Base-by-base conservation (phyloP, 2,797 vertebrate species). In the Discoglossus pictus region DNA sequence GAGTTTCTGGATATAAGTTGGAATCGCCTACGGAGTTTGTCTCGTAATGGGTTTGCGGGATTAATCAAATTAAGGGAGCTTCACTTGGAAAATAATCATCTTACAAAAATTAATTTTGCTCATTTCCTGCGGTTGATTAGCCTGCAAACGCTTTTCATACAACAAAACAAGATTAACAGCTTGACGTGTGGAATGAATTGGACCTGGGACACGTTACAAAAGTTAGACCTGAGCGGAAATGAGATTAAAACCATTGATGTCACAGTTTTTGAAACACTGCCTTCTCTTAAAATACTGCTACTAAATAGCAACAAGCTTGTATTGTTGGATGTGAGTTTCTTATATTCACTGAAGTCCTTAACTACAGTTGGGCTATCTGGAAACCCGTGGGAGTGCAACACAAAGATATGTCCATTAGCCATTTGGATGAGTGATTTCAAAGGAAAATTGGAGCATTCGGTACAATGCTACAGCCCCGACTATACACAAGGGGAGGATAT, bases 81-180 rank as follows among this genome's bases (percentile, higher is more conserved):
- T 88, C 96, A 98, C 86, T 88, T 98, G 85, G 96, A 98, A 90
- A 95, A 98, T 88, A 98, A 98, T 89, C 96, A 98, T 88, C 89
- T 98, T 87, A 96, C 94, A 79, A 97, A 96, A 92, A 96, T 98
- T 87, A 98, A 98, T 90, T 93, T 98, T 92, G 96, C 96, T 82
- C 96, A 98, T 87, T 98, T 98, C 84, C 96, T 97, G 61, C 94
- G 96, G 75, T 91, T 98, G 76, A 94, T 96, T 76, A 92, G 89
- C 79, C 94, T 98, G 80, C 95, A 98, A 84, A 95, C 90, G 4
- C 94, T 98, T 75, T 95, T 96, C 89, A 89, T 98, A 76, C 96
- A 98, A 79, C 95, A 95, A 95, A 98, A 98, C 93, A 98, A 98
- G 92, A 98, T 98, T 73, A 97, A 89, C 90, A 98, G 98, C 81